A percentile compares a stretch with the other conserved stretches of the same genome.
Evolutionary conservation across 2,113 vertebrate species (phyloP).

Genomic region (Pseudopodoces humilis): DNA sequence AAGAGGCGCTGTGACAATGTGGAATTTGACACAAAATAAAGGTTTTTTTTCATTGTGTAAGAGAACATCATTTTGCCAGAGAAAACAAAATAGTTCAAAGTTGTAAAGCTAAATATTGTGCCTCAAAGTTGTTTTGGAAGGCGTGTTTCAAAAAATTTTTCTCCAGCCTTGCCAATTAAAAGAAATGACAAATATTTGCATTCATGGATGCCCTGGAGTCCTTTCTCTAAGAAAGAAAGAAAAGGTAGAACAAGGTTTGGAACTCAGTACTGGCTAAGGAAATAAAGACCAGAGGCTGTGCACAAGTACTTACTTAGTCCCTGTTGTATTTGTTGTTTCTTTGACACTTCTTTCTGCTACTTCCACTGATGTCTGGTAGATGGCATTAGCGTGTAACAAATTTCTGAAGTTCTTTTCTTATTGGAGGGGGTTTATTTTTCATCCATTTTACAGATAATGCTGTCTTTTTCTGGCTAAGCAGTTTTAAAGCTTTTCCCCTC

Average conservation of each 20-base stretch:
- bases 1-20: background rate
- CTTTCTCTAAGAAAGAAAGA: background rate
- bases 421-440: slow-evolving; percentile 59
- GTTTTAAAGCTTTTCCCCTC: background rate
- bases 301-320: background rate
- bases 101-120: background rate
- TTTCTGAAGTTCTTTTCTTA: slow-evolving; percentile 49
- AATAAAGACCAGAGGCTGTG: background rate
- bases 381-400: slow-evolving; percentile 60
- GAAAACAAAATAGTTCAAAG: background rate
- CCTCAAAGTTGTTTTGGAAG: background rate
- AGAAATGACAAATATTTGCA: background rate
- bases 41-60: background rate
- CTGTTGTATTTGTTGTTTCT: background rate
- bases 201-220: background rate
- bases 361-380: slow-evolving; percentile 57
- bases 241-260: background rate
- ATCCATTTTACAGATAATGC: slow-evolving; percentile 17
- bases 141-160: background rate
- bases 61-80: background rate
- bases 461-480: slow-evolving; percentile 1
- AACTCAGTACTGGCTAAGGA: background rate
- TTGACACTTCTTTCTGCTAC: slow-evolving; percentile 2
- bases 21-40: background rate
- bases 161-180: background rate